Base-by-base conservation (phyloP, 92 coral and sea anemone species). In the Epizoanthus fatuus region DNA sequence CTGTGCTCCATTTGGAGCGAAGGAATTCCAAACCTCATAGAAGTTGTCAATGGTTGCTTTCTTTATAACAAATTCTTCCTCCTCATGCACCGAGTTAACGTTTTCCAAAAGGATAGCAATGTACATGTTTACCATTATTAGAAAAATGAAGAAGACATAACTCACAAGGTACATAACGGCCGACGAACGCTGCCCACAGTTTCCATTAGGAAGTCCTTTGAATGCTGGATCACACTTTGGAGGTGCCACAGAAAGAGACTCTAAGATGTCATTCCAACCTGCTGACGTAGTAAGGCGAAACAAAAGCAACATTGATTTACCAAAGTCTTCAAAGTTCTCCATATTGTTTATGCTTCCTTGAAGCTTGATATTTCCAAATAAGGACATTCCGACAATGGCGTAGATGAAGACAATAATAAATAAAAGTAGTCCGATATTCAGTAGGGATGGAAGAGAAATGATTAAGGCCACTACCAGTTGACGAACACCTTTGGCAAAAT, bases 381-480 rank as follows among this genome's bases (percentile, higher is more conserved):
- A 91, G 12, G 95, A 88, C 99, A 97, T 97, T n/a, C 98, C 99
- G 56, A 97, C 90, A 22, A 95, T 93, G 59, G 99, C 95, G 76
- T 97, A 97, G 68, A 96, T 96, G 45, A 93, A 96, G 59, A 96
- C 90, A 73, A 95, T 89, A 35, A 96, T 91, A 37, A 95, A 95
- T 5, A 96, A 87, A 0, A 96, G 91, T 13, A 95, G 86, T 45
- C 95, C 98, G 54, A 96, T 93, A 67, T 96, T 96, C 81, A 96
- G 89, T 12, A 96, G 86, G 3, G 99, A 98, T 13, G 99, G 99
- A 12, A 96, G 76, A 11, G 99, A 96, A 10, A 96, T 89, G 63
- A 96, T 94, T 39, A 96, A 72, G 1, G 99, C 99, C 15, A 95
- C 95, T 2, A 95, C 87, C 0, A 96, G 92, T 74, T 96, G 95